phyloP scores from a whole-genome alignment of 2,113 vertebrate species.

The Neogale vison region DNA sequence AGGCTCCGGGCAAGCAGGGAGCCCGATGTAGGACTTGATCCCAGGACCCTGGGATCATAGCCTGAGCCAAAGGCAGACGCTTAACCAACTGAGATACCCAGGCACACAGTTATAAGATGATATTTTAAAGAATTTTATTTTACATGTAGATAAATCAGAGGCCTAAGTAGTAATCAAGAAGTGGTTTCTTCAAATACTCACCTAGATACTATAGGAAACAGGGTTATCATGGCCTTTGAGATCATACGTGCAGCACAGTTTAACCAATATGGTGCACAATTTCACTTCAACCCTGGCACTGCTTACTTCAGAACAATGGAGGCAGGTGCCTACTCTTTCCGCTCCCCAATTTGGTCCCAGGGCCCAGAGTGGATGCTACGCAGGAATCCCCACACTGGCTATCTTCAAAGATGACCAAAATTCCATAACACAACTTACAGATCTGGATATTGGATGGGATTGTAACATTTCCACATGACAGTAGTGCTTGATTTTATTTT shows the following conservation, averaged over 20 bases:
- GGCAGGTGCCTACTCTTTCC: background rate
- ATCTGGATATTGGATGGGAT: background rate
- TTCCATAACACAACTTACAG: background rate
- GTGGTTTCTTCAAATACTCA: background rate
- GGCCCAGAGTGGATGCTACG: background rate
- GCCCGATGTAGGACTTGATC: background rate
- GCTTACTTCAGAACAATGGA: background rate
- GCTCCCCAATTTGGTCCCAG: fast-evolving
- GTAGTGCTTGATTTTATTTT: background rate
- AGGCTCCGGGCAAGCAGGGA: background rate
- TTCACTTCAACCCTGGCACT: background rate
- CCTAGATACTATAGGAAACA: background rate
- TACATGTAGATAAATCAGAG: background rate
- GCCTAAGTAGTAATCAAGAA: background rate
- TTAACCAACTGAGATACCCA: no score
- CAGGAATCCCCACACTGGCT: background rate
- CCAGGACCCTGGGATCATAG: background rate
- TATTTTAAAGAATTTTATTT: background rate
- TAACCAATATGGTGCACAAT: background rate
- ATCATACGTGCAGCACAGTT: background rate
- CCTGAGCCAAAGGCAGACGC: background rate
- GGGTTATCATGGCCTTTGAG: background rate
- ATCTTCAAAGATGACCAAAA: background rate
- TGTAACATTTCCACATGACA: background rate
- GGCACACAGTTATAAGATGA: background rate